Evolutionary conservation across 2,888 invertebrate species (phyloP).

Genomic region (Pecten maximus): DNA sequence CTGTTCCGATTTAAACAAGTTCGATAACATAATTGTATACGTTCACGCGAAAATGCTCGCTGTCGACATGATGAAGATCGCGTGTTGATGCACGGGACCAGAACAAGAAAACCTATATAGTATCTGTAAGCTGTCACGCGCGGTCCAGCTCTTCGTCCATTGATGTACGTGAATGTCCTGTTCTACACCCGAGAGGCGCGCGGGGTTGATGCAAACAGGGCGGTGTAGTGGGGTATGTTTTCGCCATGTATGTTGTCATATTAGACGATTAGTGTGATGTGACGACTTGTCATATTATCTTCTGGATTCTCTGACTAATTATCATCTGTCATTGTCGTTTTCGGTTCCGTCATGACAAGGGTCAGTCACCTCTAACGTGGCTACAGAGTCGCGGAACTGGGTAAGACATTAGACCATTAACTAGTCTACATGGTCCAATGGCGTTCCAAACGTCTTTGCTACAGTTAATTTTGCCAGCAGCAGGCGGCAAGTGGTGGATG

Average conservation of each 20-base stretch:
- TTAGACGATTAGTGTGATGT: neutral
- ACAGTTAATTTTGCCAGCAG: no score
- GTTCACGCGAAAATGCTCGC: neutral
- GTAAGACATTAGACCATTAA: no score
- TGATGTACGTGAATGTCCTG: neutral
- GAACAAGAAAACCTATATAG: neutral
- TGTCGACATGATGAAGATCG: conserved; percentile 11
- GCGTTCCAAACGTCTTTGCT: no score
- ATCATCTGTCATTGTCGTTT: neutral
- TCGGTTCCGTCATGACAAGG: neutral
- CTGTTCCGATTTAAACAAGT: neutral
- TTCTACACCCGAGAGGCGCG: neutral
- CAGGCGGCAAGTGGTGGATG: no score
- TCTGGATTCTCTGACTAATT: neutral
- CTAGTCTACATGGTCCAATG: no score
- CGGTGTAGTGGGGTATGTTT: neutral
- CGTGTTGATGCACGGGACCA: neutral
- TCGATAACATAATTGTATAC: neutral
- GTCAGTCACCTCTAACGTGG: neutral
- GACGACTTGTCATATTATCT: conserved; percentile 5
- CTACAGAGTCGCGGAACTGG: no score
- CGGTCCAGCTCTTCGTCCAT: neutral
- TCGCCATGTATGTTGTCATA: neutral
- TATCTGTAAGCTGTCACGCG: neutral
- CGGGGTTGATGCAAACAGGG: neutral